Evolutionary conservation across 2,113 vertebrate species (phyloP).

Genomic region (Agapornis roseicollis): DNA sequence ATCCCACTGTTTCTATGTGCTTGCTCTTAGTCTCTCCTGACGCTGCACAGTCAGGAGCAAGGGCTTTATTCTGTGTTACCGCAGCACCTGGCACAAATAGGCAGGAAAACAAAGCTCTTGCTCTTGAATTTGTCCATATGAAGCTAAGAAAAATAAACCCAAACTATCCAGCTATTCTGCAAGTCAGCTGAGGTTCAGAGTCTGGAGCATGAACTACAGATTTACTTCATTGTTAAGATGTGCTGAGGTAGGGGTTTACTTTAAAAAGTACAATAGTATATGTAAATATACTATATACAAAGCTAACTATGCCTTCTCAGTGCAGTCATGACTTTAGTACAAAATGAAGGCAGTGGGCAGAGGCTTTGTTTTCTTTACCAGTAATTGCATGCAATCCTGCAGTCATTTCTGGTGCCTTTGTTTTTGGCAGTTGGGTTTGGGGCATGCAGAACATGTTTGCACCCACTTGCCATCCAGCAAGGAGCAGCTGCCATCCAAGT

Average conservation of each 20-base stretch:
- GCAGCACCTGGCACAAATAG: background rate
- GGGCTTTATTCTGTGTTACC: background rate
- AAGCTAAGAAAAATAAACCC: background rate
- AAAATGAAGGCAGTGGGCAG: background rate
- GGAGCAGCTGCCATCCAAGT: background rate
- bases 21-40: background rate
- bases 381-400: background rate
- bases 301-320: background rate
- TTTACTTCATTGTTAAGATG: background rate
- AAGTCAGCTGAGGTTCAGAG: background rate
- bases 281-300: background rate
- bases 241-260: background rate
- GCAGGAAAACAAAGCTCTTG: background rate
- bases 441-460: background rate
- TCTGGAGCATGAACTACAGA: background rate
- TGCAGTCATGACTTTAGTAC: background rate
- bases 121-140: background rate
- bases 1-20: background rate
- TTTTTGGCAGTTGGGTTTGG: background rate
- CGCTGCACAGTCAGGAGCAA: background rate
- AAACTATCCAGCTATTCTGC: background rate
- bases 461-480: accelerated
- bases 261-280: background rate
- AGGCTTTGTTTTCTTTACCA: background rate
- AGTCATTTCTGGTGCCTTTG: background rate